Evolutionary conservation across 2,888 invertebrate species (phyloP), one percentile per base, ranked within the genome.

Genomic region (Spilosoma lubricipeda): DNA sequence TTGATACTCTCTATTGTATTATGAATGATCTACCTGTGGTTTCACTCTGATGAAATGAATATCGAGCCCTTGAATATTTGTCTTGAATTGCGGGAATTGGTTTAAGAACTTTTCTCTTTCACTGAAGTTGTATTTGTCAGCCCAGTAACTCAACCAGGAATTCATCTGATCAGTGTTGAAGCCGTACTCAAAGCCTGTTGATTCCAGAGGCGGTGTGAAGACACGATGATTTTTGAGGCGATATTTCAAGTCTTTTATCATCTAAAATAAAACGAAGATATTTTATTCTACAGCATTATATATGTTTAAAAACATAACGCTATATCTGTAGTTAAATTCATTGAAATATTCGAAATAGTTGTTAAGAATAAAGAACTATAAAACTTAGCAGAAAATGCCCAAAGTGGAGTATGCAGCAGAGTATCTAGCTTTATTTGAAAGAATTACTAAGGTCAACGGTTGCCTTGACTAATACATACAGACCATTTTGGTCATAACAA

Each of bases 111-210:
- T 90, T 89, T 98, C 97, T 9, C 98, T 95, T 77, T 97, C 96
- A 48, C 87, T 91, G 77, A 96, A 92, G 83, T 98, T 96, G 89
- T 98, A 99, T 59, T 97, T 95, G 3, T 97, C 96, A 3, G 96
- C 96, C 99, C 99, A 99, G 91, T 98, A 97, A 18, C 97, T 94
- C 1, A 98, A 86, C 84, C 98, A 96, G 66, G 95, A 93, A 67
- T 96, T 93, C 33, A 98, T 88, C 74, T 97, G 96, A 2, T 97
- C 96, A 0, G 97, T 94, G 88, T 98, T 98, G 89, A 99, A 97
- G 0, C 99, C 99, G 88, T 98, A 99, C 82, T 97, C 96, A 91
- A 98, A 98, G 1, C 95, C 96, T 0, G 96, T 94, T 33, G 96
- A 97, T 91, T 98, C 97, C n/a, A 98, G 90, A 0, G 98, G 97